Base-by-base conservation (phyloP, 1,140 invertebrate genomes). In the Pseudomyrmex pallidus region DNA sequence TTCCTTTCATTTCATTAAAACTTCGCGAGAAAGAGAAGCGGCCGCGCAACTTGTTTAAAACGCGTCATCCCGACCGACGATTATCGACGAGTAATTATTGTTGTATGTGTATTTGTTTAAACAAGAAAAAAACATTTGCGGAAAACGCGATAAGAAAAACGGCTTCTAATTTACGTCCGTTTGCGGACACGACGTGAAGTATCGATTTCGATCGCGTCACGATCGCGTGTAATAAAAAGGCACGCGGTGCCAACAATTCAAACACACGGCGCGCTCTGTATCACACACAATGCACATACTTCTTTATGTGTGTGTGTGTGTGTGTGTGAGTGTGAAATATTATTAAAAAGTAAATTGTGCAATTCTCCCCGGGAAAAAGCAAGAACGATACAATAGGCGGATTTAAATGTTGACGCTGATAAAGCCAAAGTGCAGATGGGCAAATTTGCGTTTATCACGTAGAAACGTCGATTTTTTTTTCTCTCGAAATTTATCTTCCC, bases 1-100 rank as follows among this genome's bases (percentile, higher is more conserved):
- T 80, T 80, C 76, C 76, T 80, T 80, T 80, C 76, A 80, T 80
- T 80, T 80, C 76, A 80, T 80, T 80, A 80, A 80, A 80, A 80
- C 76, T 80, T 80, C 0, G 44, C 64, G 62, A 20, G n/a, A 46
- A 12, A 67, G 54, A 57, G 20, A 25, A 48, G 46, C 20, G 44
- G 44, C 20, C 54, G 76, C 67, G 10, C 66, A 72, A 59, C 35
- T 70, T 50, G 66, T 54, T 72, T 80, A 80, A 80, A 59, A 80
- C 57, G 44, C 66, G 15, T 57, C 35, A 44, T 52, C 44, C 44
- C 64, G 59, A 44, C 64, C 22, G 72, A 15, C 66, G 66, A 66
- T 80, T 80, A 80, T 80, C 54, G 76, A 61, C 48, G 76, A 72
- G 56, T 72, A 70, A 80, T 80, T 80, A 70, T 80, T 59, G 54